Evolutionary conservation across 2,797 vertebrate species (phyloP), one percentile per base, ranked within the genome.

Genomic region (Apogon hyalosoma): DNA sequence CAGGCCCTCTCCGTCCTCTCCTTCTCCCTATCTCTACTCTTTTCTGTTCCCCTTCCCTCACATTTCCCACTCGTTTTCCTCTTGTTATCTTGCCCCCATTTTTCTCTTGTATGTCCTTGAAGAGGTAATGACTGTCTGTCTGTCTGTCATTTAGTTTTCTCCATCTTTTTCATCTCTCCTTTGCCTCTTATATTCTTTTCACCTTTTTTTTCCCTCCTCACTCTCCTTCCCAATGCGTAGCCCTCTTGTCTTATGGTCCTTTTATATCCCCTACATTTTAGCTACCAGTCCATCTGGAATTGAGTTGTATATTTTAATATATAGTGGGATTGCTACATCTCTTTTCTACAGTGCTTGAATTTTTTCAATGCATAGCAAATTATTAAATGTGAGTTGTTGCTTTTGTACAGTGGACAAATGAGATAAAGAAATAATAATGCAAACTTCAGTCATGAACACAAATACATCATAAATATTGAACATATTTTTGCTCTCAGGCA

Each of bases 1-100:
- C 66, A 0, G 88, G 90, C 80, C 39, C 49, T 85, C 81, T 83
- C 66, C 73, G 84, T 90, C 89, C 87, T 88, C 81, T 87, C 63
- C 69, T 54, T 67, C 67, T 63, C 75, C 82, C 69, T 56, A 65
- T 86, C 83, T 69, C 48, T 59, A 52, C 41, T 53, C 51, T 63
- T 51, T 21, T 43, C 62, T 71, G 65, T 69, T 82, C 80, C 73
- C 69, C 66, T 79, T 68, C 77, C 56, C 46, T 78, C 57, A 61
- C 42, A 13, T 73, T 59, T 56, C 63, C 46, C 55, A 36, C 41
- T 42, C 41, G 6, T 42, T 42, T 42, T n/a, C 7, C 53, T 24
- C 18, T 6, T 15, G 14, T 31, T 16, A 15, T 43, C 54, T 28
- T n/a, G 19, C 63, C 80, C 62, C 77, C 77, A 69, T 82, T 83